phyloP scores from a whole-genome alignment of 1,140 invertebrate species.

The Rhopalosiphum maidis region DNA sequence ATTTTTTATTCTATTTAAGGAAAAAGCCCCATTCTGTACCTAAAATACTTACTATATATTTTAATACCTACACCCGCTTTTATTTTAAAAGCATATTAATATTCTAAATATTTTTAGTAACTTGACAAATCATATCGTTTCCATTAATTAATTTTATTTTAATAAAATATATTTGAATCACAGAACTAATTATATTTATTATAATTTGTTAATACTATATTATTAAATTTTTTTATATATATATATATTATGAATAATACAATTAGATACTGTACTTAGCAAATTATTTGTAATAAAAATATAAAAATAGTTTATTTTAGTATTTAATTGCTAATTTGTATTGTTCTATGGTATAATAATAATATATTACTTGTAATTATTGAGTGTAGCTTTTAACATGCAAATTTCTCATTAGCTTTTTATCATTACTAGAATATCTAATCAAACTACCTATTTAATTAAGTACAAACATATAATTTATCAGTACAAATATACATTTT shows the following conservation, averaged over 20 bases:
- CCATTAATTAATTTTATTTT: not conserved
- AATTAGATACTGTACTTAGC: not conserved
- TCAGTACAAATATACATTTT: not conserved
- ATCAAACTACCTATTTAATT: not conserved
- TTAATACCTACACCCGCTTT: not conserved
- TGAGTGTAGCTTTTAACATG: not conserved
- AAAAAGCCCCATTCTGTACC: no score
- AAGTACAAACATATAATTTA: not conserved
- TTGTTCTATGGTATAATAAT: not conserved
- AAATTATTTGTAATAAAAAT: not conserved
- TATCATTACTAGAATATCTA: not conserved
- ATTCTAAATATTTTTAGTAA: not conserved
- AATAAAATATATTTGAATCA: not conserved
- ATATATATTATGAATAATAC: not conserved
- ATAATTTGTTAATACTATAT: not conserved
- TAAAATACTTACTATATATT: no score
- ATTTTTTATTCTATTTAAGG: no score
- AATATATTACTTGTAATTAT: not conserved
- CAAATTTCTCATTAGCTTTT: not conserved
- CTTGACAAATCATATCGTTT: not conserved
- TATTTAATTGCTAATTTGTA: not conserved
- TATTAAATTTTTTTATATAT: not conserved
- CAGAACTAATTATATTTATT: not conserved
- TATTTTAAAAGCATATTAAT: not conserved
- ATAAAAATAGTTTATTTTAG: conserved; percentile 6